phyloP scores from a whole-genome alignment of 2,797 vertebrate genomes.

The Sebastes taczanowskii region DNA sequence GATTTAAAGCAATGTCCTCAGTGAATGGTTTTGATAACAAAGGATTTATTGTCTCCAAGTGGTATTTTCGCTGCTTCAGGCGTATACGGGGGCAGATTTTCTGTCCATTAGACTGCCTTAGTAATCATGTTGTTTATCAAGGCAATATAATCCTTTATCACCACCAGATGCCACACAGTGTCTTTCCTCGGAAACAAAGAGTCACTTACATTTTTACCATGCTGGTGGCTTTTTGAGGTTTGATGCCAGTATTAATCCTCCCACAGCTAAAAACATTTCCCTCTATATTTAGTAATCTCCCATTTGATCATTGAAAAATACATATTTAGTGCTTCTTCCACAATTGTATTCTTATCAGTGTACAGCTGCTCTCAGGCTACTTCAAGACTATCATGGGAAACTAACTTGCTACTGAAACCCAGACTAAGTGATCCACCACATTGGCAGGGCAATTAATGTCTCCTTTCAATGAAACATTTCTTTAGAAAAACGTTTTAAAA shows the following conservation, averaged over 20 bases:
- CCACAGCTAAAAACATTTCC: not conserved
- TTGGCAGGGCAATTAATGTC: not conserved
- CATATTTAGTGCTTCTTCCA: not conserved
- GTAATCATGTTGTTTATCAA: slow-evolving; percentile 57
- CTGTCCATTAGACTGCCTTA: slow-evolving; percentile 47
- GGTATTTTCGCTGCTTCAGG: not conserved
- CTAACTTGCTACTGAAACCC: not conserved
- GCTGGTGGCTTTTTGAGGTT: not conserved
- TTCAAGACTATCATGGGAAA: not conserved
- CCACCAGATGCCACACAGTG: slow-evolving; percentile 42
- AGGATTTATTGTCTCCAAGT: slow-evolving; percentile 44
- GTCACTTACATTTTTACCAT: not conserved
- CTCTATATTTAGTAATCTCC: not conserved
- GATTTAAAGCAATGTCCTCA: slow-evolving; percentile 8
- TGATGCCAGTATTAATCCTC: not conserved
- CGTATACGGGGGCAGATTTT: slow-evolving; percentile 35
- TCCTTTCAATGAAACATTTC: not conserved
- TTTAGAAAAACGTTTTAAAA: not conserved
- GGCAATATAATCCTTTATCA: slow-evolving; percentile 54
- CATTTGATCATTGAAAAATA: not conserved
- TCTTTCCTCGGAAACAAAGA: slow-evolving; percentile 38
- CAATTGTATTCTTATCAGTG: not conserved
- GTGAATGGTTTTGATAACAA: slow-evolving; percentile 29
- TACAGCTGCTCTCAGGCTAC: not conserved
- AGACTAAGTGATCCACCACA: not conserved